These are phyloP conservation scores for Aphidius colemani DNA, from an alignment of 2,888 invertebrate genomes.

Conservation along the genomic window DNA sequence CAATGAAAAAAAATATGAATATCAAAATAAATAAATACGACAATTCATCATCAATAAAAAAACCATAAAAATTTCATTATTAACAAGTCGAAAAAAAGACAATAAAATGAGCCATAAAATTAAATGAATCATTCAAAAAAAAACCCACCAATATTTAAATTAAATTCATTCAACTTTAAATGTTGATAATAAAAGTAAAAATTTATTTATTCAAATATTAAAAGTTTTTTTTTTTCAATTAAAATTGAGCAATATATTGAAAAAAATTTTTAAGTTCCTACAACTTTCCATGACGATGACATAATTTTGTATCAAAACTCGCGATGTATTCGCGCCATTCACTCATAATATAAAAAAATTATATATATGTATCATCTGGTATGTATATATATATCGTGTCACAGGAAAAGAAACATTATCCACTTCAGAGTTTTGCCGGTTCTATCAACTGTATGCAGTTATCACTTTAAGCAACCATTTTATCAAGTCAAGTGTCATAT, in stretches of 20 bases:
- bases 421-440: slow-evolving; percentile 47
- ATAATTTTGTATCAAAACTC: slow-evolving; percentile 6
- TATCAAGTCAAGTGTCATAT: slow-evolving; percentile 44
- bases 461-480: slow-evolving; percentile 53
- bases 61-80: too few species aligned
- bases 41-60: background rate
- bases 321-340: slow-evolving; percentile 11
- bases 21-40: background rate
- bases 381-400: slow-evolving; percentile 43
- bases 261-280: background rate
- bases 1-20: too few species aligned
- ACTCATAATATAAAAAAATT: background rate
- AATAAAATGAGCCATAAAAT: too few species aligned
- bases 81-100: too few species aligned
- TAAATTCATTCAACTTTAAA: too few species aligned
- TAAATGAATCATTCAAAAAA: too few species aligned
- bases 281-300: background rate
- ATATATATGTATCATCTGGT: too few species aligned
- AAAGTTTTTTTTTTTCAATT: too few species aligned
- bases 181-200: too few species aligned
- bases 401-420: slow-evolving; percentile 59
- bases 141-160: too few species aligned
- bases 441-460: slow-evolving; percentile 43
- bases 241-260: too few species aligned
- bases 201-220: too few species aligned